Evolutionary conservation across 1,140 invertebrate species (phyloP).

Genomic region (Drosophila subpulchrella): DNA sequence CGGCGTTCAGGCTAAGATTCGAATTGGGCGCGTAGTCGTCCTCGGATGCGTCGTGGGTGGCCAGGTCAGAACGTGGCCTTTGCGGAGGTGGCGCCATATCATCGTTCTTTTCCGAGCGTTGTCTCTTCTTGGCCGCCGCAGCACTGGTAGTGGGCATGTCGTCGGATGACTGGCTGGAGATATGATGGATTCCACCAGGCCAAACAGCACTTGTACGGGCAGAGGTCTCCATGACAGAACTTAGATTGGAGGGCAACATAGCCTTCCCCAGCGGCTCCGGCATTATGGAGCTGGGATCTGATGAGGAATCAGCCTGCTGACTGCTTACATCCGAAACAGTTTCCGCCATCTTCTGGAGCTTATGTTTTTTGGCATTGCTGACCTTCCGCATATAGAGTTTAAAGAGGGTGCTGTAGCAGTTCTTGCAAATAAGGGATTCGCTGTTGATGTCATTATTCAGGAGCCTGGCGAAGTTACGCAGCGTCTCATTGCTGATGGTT

Average conservation of each 20-base stretch:
- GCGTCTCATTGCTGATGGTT: not conserved
- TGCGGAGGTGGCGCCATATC: not conserved
- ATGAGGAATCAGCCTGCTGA: conserved; percentile 12
- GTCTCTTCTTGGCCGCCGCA: not conserved
- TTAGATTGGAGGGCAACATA: not conserved
- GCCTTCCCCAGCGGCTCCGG: not conserved
- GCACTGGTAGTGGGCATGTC: not conserved
- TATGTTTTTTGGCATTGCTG: not conserved
- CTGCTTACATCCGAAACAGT: conserved; percentile 52
- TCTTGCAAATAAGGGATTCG: not conserved
- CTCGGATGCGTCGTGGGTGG: not conserved
- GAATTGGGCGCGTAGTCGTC: conserved; percentile 55
- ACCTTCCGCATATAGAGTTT: conserved; percentile 31
- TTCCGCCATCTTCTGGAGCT: not conserved
- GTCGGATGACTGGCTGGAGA: not conserved
- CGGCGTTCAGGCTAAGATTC: conserved; percentile 59
- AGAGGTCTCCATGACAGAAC: not conserved
- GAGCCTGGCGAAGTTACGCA: not conserved
- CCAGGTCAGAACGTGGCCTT: not conserved
- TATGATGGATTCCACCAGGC: not conserved
- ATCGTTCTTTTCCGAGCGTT: no score
- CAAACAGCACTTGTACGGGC: no score
- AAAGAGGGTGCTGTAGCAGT: not conserved
- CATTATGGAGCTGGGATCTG: not conserved
- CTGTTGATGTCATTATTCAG: not conserved